A percentile compares a stretch with the other conserved stretches of the same genome.
phyloP scores from a whole-genome alignment of 2,797 vertebrate species.

The Sciurus carolinensis region DNA sequence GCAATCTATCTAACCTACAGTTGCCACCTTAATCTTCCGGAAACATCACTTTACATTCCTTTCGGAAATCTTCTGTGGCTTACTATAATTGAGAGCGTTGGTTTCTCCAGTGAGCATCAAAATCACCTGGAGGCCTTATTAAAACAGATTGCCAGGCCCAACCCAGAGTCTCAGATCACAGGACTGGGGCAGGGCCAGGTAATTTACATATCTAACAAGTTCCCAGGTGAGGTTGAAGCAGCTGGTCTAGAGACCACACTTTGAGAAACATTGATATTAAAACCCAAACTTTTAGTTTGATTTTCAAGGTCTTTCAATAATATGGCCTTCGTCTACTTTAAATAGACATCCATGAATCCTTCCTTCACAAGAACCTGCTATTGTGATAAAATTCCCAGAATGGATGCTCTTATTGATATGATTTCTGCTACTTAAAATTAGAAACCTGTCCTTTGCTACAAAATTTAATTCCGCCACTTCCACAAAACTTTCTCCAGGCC shows the following conservation, averaged over 20 bases:
- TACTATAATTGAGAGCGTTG: background rate
- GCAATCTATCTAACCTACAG: slow-evolving; percentile 21
- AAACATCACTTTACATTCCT: background rate
- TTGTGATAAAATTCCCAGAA: background rate
- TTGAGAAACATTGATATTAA: background rate
- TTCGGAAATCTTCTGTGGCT: background rate
- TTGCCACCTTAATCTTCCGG: slow-evolving; percentile 55
- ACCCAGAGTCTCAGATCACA: background rate
- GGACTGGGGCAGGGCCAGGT: background rate
- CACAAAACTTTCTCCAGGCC: background rate
- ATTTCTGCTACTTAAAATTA: background rate
- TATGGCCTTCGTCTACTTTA: background rate
- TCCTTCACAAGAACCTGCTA: background rate
- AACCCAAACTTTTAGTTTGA: background rate
- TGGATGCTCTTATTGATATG: background rate
- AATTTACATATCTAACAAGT: background rate
- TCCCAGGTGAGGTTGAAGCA: background rate
- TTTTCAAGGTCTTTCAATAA: background rate
- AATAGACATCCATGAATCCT: background rate
- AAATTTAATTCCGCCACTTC: background rate
- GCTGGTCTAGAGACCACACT: background rate
- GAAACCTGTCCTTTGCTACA: background rate
- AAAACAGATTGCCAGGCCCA: background rate
- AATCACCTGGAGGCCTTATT: background rate
- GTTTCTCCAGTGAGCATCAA: background rate